Base-by-base conservation (phyloP, 1,140 invertebrate genomes). In the Xylocopa sonorina region DNA sequence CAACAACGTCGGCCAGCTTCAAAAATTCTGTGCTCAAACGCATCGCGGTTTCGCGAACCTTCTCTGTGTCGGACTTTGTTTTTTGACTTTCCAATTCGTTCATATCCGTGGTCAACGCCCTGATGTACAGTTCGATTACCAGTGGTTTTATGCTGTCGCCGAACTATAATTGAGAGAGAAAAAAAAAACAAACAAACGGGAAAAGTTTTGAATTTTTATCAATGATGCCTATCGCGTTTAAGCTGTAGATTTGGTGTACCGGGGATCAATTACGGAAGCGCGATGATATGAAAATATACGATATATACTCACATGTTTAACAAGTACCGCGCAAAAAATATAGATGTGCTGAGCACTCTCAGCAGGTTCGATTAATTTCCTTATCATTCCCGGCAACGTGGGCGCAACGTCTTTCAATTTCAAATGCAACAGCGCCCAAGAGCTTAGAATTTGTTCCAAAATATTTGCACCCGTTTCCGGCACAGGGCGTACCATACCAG, bases 81-180 rank as follows among this genome's bases (percentile, higher is more conserved):
- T 96, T 96, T 50, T 95, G 94, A 77, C 93, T 94, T 87, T 97
- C 96, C 83, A 97, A 87, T 87, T 95, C 95, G 85, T 97, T 97
- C 94, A 96, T 95, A 85, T 96, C 96, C 9, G 95, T 94, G 6
- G 95, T 96, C 67, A 97, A 93, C 0, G 95, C 96, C 72, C 95
- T 93, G 32, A 97, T 95, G 87, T 96, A 96, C 27, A 97, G 87
- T 88, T 96, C 95, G 64, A 96, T 95, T 12, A 95, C 94, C 71
- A 96, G 93, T 21, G 95, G 92, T 82, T 94, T 94, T 89, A 96
- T 93, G 46, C 91, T 93, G 6, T 93, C 91, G 62, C 93, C 94
- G 89, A 95, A 95, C 95, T 95, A 91, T 60, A 94, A 94, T 76
- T 80, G 87, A 90, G 76, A 69, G 75, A 14, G 48, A 57, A 78